Evolutionary conservation across 2,797 vertebrate species (phyloP), one percentile per base, ranked within the genome.

Genomic region (Brachyalestes nurse): DNA sequence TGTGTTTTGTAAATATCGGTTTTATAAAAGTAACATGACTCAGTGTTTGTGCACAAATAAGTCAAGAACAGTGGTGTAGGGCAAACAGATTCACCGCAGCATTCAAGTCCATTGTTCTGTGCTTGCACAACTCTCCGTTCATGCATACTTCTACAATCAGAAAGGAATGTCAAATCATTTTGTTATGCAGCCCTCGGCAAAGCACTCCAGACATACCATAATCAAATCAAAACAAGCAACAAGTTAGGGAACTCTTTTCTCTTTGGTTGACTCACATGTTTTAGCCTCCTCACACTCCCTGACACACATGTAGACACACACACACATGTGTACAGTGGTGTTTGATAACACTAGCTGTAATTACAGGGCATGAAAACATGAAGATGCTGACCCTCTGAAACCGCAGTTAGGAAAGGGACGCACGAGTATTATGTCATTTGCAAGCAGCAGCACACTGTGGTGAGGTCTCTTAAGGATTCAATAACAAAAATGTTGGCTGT

Each of bases 151-250:
- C 88, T 89, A 91, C 90, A 94, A 93, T 95, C 92, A 93, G 90
- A 89, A 81, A 91, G 90, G 92, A 94, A 94, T 92, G 91, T 91
- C 86, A 92, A 81, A 88, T 94, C 84, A 86, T 83, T 93, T 93
- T 91, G 90, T 91, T 91, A 91, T 90, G 89, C 88, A 88, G 90
- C 86, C 88, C 88, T 87, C 86, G 85, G 79, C 86, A 87, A 76
- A 86, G 86, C 82, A 88, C 87, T 87, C 87, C 86, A 93, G 91
- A 93, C 90, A 92, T 90, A 88, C 87, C 88, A 92, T 91, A 93
- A 94, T 93, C 90, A 90, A 94, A 94, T 88, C 84, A 91, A 93
- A 94, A 92, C 91, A 93, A 93, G 89, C 90, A 91, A 88, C 84
- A 90, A 91, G 89, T 91, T 89, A 83, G 74, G 81, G 81, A 90